Base-by-base conservation (phyloP, 2,888 invertebrate species). In the Leuctra nigra region DNA sequence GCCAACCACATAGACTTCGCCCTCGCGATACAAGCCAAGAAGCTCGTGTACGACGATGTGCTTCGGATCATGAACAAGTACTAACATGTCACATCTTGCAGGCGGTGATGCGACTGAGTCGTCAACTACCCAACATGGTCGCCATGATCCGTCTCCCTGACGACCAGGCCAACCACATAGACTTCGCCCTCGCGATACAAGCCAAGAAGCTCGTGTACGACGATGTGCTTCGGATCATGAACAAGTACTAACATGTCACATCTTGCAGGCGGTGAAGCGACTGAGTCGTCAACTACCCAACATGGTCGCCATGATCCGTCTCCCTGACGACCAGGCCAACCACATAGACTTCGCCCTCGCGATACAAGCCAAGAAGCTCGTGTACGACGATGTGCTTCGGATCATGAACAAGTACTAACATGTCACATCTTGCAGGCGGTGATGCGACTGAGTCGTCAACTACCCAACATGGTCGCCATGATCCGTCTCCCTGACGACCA, bases 371-470 rank as follows among this genome's bases (percentile, higher is more conserved):
- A 35, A 29, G 35, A 6, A 18, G 9, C 13, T 35, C 7, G 50
- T 35, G 22, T 50, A 33, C 33, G 22, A 50, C 33, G 50, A 33
- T 7, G 33, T 33, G 1, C 18, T 50, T 7, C 29, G 29, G 11
- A 11, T 7, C 29, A 11, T 11, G n/a, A n/a, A n/a, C n/a, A n/a
- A n/a, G n/a, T n/a, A n/a, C n/a, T n/a, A n/a, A n/a, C n/a, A n/a
- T n/a, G n/a, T n/a, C n/a, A n/a, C n/a, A n/a, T 33, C n/a, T 47
- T 47, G 6, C 47, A 47, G 47, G 47, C 24, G 7, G 47, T 47
- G 1, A 4, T 47, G 47, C 23, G 25, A n/a, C 29, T 47, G 29
- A 47, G 47, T 14, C 4, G 25, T 4, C 13, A 13, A 6, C 25
- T 47, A 4, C 47, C 47, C 4, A 47, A 47, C 25, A 29, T 47